phyloP scores from a whole-genome alignment of 2,797 vertebrate species.

The Falco rusticolus region DNA sequence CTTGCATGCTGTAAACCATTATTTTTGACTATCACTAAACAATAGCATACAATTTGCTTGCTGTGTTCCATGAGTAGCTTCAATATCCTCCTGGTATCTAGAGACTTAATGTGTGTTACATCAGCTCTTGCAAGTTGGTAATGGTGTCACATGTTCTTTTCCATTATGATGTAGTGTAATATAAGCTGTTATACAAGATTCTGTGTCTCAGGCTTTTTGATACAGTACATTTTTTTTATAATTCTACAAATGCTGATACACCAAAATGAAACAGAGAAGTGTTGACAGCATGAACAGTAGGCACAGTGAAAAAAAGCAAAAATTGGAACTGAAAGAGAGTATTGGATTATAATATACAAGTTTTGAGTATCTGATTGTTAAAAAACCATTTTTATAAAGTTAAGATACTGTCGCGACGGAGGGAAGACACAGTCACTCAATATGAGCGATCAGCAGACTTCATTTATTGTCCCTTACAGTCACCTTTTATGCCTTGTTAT shows the following conservation, averaged over 20 bases:
- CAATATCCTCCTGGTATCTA: not conserved
- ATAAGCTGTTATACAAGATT: slow-evolving; percentile 13
- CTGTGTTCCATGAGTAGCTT: not conserved
- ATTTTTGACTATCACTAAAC: not conserved
- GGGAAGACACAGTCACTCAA: too few species aligned
- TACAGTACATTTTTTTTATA: not conserved
- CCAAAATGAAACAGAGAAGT: not conserved
- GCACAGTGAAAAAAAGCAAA: not conserved
- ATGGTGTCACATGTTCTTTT: not conserved
- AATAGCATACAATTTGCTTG: not conserved
- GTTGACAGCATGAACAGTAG: not conserved
- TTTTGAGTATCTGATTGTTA: not conserved
- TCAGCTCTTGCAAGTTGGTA: not conserved
- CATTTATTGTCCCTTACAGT: too few species aligned
- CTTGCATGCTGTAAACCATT: not conserved
- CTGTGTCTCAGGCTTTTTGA: not conserved
- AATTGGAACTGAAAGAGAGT: not conserved
- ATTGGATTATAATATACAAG: not conserved
- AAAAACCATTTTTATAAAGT: not conserved
- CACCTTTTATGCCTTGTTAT: too few species aligned
- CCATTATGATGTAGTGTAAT: not conserved
- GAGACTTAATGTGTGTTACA: not conserved
- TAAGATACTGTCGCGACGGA: not conserved
- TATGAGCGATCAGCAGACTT: too few species aligned
- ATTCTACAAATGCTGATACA: not conserved